These are phyloP conservation scores for Melipona bicolor DNA, from an alignment of 2,888 invertebrate species.

Conservation along the genomic window DNA sequence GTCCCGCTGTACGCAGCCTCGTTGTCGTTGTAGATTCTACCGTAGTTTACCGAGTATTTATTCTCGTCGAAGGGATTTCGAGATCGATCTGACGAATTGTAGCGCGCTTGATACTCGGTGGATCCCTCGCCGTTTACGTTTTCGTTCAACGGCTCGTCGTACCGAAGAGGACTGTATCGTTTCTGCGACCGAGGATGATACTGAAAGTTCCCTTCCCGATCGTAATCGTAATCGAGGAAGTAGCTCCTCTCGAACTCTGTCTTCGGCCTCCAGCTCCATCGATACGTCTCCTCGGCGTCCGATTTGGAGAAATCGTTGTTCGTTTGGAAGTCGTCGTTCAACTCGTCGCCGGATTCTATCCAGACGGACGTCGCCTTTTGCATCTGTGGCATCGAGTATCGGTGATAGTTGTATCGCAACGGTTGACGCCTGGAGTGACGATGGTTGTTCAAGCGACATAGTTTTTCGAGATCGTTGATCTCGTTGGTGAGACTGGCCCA, in stretches of 20 bases:
- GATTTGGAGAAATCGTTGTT: not conserved
- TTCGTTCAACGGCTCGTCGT: not conserved
- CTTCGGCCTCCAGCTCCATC: conserved; percentile 77
- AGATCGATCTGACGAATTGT: not conserved
- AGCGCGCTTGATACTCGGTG: not conserved
- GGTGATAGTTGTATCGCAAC: conserved; percentile 59
- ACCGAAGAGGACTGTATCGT: not conserved
- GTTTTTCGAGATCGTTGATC: conserved; percentile 75
- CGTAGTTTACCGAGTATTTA: conserved; percentile 21
- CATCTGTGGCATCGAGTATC: conserved; percentile 77
- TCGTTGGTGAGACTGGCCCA: conserved; percentile 74
- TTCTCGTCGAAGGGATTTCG: not conserved
- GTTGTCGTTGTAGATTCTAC: not conserved
- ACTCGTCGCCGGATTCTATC: conserved; percentile 27
- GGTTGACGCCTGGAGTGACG: conserved; percentile 7
- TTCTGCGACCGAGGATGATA: not conserved
- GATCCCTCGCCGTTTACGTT: not conserved
- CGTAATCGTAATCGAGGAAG: conserved; percentile 69
- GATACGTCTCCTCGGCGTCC: conserved; percentile 7
- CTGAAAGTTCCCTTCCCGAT: not conserved
- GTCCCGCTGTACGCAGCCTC: conserved; percentile 72
- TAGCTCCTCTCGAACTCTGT: conserved; percentile 79
- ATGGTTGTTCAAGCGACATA: conserved; percentile 49
- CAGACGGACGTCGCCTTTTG: conserved; percentile 59
- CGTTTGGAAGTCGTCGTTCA: not conserved